Conservation (phyloP, 2,888 invertebrate genomes). For the Chymomyza procnemis region DNA sequence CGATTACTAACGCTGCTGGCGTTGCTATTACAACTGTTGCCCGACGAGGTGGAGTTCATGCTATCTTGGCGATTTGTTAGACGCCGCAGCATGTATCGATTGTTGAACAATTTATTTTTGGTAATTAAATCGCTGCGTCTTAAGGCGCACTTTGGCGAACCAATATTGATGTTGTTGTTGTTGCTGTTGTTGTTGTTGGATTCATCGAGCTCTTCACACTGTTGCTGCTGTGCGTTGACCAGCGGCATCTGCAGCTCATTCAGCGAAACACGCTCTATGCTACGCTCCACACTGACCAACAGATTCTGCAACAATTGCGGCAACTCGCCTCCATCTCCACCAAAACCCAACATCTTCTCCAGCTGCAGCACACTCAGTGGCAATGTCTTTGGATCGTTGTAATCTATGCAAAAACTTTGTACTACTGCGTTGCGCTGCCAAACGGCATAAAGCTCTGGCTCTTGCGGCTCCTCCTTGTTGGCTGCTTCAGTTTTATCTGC, state of each 20-base stretch:
- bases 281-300: constrained; percentile 84
- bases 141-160: constrained; percentile 78
- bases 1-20: constrained; percentile 73
- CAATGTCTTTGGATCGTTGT: constrained; percentile 62
- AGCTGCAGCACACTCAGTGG: constrained; percentile 76
- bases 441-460: constrained; percentile 68
- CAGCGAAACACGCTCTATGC: constrained; percentile 83
- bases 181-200: constrained; percentile 43
- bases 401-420: constrained; percentile 74
- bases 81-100: constrained; percentile 77
- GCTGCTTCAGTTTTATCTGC: constrained; percentile 30
- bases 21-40: constrained; percentile 74
- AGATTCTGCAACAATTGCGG: constrained; percentile 83
- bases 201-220: constrained; percentile 46
- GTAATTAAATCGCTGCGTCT: constrained; percentile 79
- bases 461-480: constrained; percentile 28
- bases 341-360: constrained; percentile 71
- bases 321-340: constrained; percentile 79
- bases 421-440: constrained; percentile 57
- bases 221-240: constrained; percentile 77
- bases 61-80: constrained; percentile 78
- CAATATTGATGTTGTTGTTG: constrained; percentile 68
- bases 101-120: constrained; percentile 78
- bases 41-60: constrained; percentile 75
- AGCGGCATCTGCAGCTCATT: constrained; percentile 83